phyloP scores from a whole-genome alignment of 2,888 invertebrate genomes.

The Tenthredo notha region DNA sequence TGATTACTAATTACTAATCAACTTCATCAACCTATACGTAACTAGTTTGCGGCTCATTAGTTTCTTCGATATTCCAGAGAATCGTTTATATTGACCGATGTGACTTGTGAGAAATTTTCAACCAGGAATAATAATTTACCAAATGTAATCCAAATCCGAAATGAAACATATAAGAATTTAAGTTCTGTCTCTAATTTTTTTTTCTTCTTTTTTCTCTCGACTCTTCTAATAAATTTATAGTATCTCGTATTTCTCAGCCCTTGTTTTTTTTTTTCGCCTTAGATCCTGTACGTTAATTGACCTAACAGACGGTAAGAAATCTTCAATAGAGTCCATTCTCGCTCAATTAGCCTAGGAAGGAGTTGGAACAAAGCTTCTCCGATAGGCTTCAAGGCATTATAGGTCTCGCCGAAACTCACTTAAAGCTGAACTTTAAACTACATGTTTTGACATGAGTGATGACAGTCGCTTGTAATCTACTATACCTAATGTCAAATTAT shows the following conservation, averaged over 20 bases:
- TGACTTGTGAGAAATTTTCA: background rate
- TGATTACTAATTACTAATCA: constrained; percentile 24
- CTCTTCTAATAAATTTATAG: background rate
- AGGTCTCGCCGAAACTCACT: constrained; percentile 11
- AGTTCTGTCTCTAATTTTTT: background rate
- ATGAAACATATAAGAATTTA: background rate
- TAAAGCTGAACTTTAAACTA: constrained; percentile 38
- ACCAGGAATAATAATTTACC: background rate
- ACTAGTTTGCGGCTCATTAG: constrained; percentile 17
- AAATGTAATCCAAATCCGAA: background rate
- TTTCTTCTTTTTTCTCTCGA: background rate
- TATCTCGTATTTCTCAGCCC: background rate
- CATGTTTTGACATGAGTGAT: constrained; percentile 20
- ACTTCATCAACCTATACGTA: background rate
- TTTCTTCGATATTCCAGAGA: constrained; percentile 1
- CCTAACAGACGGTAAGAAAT: constrained; percentile 8
- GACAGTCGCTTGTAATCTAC: background rate
- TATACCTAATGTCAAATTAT: constrained; percentile 25
- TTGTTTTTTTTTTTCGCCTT: background rate
- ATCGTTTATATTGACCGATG: background rate
- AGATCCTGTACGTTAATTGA: constrained; percentile 36
- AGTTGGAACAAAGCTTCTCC: constrained; percentile 23
- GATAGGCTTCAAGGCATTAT: background rate
- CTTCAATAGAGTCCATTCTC: background rate
- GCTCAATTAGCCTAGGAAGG: constrained; percentile 39